These are phyloP conservation scores for Polypterus bichir DNA, from an alignment of 2,113 vertebrate species.

Conservation along the genomic window DNA sequence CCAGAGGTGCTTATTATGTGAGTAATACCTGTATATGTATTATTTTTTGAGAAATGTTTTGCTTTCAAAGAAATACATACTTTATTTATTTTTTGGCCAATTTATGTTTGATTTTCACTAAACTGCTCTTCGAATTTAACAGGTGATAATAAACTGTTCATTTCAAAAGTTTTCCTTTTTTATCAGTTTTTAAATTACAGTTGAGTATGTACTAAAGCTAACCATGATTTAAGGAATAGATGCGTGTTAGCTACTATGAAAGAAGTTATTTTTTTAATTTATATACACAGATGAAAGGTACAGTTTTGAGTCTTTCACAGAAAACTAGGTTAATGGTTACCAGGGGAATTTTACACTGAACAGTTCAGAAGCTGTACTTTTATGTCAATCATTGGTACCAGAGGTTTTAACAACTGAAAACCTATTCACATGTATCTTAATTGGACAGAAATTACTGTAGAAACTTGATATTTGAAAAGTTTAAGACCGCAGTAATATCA, in stretches of 20 bases:
- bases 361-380: not conserved
- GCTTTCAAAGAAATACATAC: not conserved
- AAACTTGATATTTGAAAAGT: constrained; percentile 2
- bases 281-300: not conserved
- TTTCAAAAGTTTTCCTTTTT: too few species aligned
- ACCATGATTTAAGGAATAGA: not conserved
- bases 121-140: too few species aligned
- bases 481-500: not conserved
- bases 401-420: not conserved
- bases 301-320: not conserved
- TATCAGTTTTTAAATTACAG: too few species aligned
- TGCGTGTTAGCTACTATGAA: not conserved
- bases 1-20: too few species aligned
- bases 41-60: not conserved
- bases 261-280: not conserved
- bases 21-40: too few species aligned
- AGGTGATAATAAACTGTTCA: too few species aligned
- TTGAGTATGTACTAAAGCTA: not conserved
- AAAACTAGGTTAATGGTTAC: not conserved
- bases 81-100: not conserved
- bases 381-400: not conserved
- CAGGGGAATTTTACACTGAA: not conserved
- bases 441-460: constrained; percentile 1
- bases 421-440: not conserved
- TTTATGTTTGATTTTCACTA: not conserved